These are phyloP conservation scores for Andinoacara biseriatus DNA, from an alignment of 2,113 vertebrate genomes.

Conservation along the genomic window DNA sequence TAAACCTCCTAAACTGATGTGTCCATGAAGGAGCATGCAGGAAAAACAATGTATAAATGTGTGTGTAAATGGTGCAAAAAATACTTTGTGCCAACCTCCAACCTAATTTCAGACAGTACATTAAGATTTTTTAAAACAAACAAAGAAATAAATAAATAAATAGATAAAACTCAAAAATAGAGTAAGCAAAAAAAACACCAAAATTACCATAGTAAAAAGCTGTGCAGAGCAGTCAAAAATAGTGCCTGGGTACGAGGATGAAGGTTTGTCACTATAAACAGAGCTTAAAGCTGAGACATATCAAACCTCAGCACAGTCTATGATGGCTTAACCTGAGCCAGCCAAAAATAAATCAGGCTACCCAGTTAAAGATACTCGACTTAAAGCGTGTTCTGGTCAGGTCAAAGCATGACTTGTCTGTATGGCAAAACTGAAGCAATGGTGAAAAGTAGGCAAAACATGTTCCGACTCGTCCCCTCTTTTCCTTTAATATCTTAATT, in stretches of 20 bases:
- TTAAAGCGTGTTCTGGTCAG: not conserved
- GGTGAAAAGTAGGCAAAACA: not conserved
- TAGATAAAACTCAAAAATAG: not conserved
- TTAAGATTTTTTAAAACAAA: not conserved
- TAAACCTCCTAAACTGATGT: not conserved
- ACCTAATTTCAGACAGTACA: not conserved
- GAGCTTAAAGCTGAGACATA: conserved; percentile 1
- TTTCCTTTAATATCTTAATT: not conserved
- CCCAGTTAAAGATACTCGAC: not conserved
- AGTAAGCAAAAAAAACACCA: not conserved
- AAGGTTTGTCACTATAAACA: conserved; percentile 11
- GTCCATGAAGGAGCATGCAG: not conserved
- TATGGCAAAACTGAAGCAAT: not conserved
- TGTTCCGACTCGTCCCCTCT: not conserved
- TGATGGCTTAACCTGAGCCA: not conserved
- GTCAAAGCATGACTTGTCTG: not conserved
- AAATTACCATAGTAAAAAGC: not conserved
- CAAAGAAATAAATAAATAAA: conserved; percentile 2
- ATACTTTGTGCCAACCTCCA: too few relatives aligned
- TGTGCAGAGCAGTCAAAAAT: not conserved
- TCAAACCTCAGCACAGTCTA: not conserved
- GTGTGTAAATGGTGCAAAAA: not conserved
- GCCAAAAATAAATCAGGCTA: conserved; percentile 11
- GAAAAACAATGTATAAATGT: not conserved
- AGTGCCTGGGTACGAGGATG: not conserved